A percentile compares a stretch with the other conserved stretches of the same genome.
These are phyloP conservation scores for Pygocentrus nattereri DNA, from an alignment of 2,797 vertebrate species.

Conservation along the genomic window DNA sequence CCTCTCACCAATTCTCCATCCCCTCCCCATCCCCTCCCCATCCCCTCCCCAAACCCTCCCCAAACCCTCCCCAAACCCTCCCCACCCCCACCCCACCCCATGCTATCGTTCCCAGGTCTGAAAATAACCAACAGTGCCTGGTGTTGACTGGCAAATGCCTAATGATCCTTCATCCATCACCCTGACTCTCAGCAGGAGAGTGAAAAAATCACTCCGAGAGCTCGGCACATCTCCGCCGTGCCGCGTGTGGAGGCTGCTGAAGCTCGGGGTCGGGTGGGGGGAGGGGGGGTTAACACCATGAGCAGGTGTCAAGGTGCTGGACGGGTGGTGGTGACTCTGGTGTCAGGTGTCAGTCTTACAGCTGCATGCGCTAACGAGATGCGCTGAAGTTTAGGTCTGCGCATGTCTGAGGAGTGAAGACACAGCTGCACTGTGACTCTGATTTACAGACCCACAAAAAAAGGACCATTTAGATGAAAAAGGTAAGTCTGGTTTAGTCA, in stretches of 20 bases:
- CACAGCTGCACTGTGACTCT: not conserved
- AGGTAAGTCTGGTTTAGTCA: too few relatives aligned
- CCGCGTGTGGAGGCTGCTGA: constrained; percentile 58
- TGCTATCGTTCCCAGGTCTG: constrained; percentile 75
- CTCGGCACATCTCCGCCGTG: constrained; percentile 62
- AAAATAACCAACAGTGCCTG: constrained; percentile 81
- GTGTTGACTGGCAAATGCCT: constrained; percentile 80
- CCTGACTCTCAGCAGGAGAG: constrained; percentile 72
- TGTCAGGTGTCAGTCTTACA: constrained; percentile 20
- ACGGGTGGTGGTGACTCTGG: not conserved
- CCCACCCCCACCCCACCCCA: constrained; percentile 65
- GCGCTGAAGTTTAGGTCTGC: not conserved
- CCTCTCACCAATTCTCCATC: not conserved
- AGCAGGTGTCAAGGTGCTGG: not conserved
- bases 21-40: constrained; percentile 62
- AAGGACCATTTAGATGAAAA: too few relatives aligned
- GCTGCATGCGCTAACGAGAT: constrained; percentile 10
- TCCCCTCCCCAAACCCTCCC: constrained; percentile 65
- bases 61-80: too few relatives aligned
- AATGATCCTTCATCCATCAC: constrained; percentile 83
- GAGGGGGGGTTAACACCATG: constrained; percentile 29
- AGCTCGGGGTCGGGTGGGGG: constrained; percentile 59
- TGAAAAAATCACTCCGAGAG: constrained; percentile 74
- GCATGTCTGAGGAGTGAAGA: not conserved
- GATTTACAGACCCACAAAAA: not conserved